Evolutionary conservation across 2,888 invertebrate species (phyloP).

Genomic region (Bhutanitis thaidina): DNA sequence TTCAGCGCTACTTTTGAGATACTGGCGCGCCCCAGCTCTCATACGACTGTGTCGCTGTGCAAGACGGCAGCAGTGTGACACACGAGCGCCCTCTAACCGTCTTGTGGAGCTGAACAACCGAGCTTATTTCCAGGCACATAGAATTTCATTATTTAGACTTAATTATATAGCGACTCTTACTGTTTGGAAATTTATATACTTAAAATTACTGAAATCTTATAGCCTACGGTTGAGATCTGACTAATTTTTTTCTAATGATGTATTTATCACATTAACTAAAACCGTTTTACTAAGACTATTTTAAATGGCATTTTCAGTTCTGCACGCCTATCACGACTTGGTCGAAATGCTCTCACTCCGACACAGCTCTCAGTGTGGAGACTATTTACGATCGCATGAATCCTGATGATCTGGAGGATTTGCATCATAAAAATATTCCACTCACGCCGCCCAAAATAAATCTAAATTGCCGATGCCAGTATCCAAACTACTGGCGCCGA

Average conservation of each 20-base stretch:
- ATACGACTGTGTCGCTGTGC: constrained; percentile 82
- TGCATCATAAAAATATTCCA: constrained; percentile 59
- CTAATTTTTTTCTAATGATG: too few relatives aligned
- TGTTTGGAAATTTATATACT: too few relatives aligned
- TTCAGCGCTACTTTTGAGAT: constrained; percentile 73
- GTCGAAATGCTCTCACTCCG: constrained; percentile 51
- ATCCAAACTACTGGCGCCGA: constrained; percentile 74
- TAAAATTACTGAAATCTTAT: too few relatives aligned
- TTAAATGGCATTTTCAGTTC: constrained; percentile 53
- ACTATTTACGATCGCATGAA: constrained; percentile 49
- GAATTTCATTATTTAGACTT: background rate
- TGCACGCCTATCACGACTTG: constrained; percentile 63
- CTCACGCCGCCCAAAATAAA: constrained; percentile 61
- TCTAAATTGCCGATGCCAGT: constrained; percentile 71
- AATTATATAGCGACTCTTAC: too few relatives aligned
- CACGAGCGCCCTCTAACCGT: constrained; percentile 30
- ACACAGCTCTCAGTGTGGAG: constrained; percentile 56
- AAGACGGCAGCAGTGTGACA: constrained; percentile 61
- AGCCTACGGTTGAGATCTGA: too few relatives aligned
- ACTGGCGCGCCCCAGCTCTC: constrained; percentile 79
- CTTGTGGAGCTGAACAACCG: constrained; percentile 78
- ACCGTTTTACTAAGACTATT: too few relatives aligned
- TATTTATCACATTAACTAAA: too few relatives aligned
- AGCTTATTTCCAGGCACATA: constrained; percentile 79
- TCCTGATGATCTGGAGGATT: constrained; percentile 59